A percentile compares a stretch with the other conserved stretches of the same genome.
phyloP scores from a whole-genome alignment of 2,113 vertebrate species.

The Piprites chloris region DNA sequence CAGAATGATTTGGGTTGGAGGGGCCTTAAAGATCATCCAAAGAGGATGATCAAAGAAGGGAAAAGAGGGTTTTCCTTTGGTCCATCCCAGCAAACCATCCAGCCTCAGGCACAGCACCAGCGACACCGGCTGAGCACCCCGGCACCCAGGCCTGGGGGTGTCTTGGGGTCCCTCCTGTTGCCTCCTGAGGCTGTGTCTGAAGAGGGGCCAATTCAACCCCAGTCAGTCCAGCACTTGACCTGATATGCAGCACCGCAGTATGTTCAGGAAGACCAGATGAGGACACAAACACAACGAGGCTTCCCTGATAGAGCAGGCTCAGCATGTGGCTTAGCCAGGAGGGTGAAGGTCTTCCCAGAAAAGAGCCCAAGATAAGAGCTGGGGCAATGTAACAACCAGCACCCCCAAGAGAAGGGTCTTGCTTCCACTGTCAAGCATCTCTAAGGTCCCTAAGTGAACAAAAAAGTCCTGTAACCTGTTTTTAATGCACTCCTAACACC shows the following conservation, averaged over 20 bases:
- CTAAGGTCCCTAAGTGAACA: background rate
- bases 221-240: background rate
- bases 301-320: background rate
- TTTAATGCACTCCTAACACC: background rate
- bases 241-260: background rate
- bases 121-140: background rate
- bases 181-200: fast-evolving
- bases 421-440: background rate
- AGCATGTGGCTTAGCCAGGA: background rate
- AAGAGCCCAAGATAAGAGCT: background rate
- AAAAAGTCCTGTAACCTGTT: background rate
- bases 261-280: background rate
- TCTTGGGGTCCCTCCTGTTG: background rate
- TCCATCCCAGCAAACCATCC: background rate
- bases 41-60: background rate
- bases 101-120: background rate
- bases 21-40: background rate
- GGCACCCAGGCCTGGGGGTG: fast-evolving
- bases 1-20: background rate
- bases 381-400: fast-evolving
- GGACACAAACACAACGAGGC: fast-evolving
- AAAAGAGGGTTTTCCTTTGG: background rate
- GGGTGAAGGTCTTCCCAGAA: background rate
- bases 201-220: background rate
- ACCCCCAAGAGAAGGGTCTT: background rate